These are phyloP conservation scores for Periplaneta americana DNA, from an alignment of 1,140 invertebrate species.

Conservation along the genomic window DNA sequence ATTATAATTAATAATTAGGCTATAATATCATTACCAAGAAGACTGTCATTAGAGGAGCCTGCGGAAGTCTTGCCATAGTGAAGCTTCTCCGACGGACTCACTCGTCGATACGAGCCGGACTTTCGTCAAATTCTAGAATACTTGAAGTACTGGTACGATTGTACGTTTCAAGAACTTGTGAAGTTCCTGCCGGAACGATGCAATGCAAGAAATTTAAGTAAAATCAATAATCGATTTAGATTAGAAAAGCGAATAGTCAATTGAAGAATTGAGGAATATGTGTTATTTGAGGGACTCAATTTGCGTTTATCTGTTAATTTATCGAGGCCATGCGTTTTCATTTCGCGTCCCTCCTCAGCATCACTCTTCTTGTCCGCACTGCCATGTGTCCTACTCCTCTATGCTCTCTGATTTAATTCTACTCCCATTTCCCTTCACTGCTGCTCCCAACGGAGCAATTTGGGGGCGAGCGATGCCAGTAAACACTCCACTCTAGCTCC, in stretches of 20 bases:
- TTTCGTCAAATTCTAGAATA: too few relatives aligned
- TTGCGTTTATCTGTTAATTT: background rate
- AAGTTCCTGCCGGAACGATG: too few relatives aligned
- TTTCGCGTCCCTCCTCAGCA: background rate
- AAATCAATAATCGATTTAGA: background rate
- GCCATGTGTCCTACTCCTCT: background rate
- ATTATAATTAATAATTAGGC: too few relatives aligned
- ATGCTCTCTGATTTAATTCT: conserved; percentile 8
- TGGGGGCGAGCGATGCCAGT: conserved; percentile 1
- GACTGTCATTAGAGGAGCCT: too few relatives aligned
- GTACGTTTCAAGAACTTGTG: too few relatives aligned
- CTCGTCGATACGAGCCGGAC: too few relatives aligned
- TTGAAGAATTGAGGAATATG: background rate
- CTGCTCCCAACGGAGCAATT: conserved; percentile 6
- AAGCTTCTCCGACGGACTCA: too few relatives aligned
- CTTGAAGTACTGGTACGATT: too few relatives aligned
- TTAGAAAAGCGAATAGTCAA: background rate
- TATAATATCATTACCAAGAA: too few relatives aligned
- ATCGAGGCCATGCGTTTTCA: background rate
- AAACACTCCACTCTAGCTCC: background rate
- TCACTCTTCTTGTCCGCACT: background rate
- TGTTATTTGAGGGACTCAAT: background rate
- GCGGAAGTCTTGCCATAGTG: too few relatives aligned
- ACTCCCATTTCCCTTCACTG: background rate
- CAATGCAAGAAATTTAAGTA: background rate